phyloP scores from a whole-genome alignment of 2,888 invertebrate species.

The Lasioglossum villosulum region DNA sequence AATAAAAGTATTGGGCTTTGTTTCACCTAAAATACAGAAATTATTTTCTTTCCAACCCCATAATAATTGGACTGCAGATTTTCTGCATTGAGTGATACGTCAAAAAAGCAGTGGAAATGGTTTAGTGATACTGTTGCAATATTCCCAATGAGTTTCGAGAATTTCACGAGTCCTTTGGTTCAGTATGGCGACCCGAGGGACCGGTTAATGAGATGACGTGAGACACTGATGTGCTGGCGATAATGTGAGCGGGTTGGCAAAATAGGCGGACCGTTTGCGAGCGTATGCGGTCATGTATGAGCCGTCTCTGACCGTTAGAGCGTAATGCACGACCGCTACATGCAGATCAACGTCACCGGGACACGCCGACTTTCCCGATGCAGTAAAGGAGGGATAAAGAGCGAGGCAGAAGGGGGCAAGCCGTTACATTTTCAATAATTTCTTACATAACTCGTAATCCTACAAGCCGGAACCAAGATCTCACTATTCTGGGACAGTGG shows the following conservation, averaged over 20 bases:
- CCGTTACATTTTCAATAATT: conserved; percentile 74
- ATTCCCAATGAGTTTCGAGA: not conserved
- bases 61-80: no score
- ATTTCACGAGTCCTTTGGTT: not conserved
- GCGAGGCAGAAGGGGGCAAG: conserved; percentile 31
- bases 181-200: not conserved
- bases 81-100: no score
- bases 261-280: conserved; percentile 17
- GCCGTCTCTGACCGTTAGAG: conserved; percentile 72
- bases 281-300: conserved; percentile 63
- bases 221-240: not conserved
- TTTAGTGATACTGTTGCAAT: no score
- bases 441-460: conserved; percentile 67
- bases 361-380: conserved; percentile 52
- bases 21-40: no score
- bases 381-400: conserved; percentile 48
- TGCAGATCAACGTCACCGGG: conserved; percentile 71
- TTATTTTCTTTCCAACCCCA: no score
- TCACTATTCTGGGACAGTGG: conserved; percentile 44
- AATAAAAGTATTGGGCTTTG: no score
- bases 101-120: no score
- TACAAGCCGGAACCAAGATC: conserved; percentile 50
- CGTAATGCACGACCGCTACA: conserved; percentile 72
- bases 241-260: not conserved
- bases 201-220: not conserved